Evolutionary conservation across 2,797 vertebrate genomes (phyloP).

Genomic region (Tadarida brasiliensis): DNA sequence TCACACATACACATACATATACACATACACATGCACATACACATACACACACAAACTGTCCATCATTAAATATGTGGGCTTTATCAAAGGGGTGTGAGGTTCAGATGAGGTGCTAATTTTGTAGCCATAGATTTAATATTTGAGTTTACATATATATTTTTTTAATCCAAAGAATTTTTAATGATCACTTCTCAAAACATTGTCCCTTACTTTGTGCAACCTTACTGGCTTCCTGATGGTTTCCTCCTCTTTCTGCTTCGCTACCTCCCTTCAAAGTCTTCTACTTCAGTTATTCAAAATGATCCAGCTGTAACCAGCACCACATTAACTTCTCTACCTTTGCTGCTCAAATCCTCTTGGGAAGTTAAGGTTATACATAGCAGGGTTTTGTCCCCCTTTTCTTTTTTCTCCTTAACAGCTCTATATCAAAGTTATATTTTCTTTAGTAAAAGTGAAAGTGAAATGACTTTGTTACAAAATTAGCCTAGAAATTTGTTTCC

Average conservation of each 20-base stretch:
- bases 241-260: not conserved
- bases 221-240: no score
- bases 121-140: not conserved
- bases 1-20: not conserved
- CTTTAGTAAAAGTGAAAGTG: not conserved
- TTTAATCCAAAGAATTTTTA: not conserved
- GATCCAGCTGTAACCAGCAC: not conserved
- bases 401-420: not conserved
- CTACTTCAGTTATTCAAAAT: not conserved
- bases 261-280: not conserved
- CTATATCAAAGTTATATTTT: not conserved
- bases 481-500: not conserved
- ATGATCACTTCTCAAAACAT: not conserved
- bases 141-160: not conserved
- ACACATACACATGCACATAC: not conserved
- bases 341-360: not conserved
- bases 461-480: not conserved
- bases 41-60: not conserved
- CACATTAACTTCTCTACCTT: not conserved
- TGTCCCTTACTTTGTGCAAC: not conserved
- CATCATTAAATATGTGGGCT: not conserved
- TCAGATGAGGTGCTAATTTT: not conserved
- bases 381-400: not conserved
- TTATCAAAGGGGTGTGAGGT: not conserved
- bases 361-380: not conserved